phyloP scores from a whole-genome alignment of 2,797 vertebrate species.

The Gorsachius magnificus region DNA sequence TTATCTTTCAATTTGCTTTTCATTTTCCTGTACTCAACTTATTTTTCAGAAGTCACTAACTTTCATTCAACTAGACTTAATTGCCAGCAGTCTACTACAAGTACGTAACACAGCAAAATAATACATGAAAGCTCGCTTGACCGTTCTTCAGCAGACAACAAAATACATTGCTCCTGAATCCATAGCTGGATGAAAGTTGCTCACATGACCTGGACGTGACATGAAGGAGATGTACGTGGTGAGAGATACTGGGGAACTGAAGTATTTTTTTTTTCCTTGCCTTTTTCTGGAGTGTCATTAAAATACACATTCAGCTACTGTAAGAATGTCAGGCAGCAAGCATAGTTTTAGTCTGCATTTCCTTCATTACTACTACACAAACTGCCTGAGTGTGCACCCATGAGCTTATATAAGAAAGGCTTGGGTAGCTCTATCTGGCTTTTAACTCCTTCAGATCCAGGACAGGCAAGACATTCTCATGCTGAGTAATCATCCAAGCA shows the following conservation, averaged over 20 bases:
- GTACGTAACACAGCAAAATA: background rate
- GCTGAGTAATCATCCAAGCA: background rate
- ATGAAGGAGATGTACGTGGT: background rate
- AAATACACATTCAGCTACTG: background rate
- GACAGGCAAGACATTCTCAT: background rate
- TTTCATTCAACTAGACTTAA: background rate
- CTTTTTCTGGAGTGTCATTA: background rate
- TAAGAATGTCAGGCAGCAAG: background rate
- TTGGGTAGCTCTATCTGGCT: background rate
- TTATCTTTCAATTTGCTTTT: background rate
- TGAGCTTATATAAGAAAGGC: background rate
- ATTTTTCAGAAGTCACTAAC: background rate
- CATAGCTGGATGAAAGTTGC: background rate
- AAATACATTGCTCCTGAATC: background rate
- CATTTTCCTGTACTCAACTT: background rate
- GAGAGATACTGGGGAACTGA: background rate
- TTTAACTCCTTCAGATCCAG: background rate
- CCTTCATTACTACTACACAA: background rate
- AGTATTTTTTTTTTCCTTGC: background rate
- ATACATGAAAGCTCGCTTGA: background rate
- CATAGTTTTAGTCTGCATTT: background rate
- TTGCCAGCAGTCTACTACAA: background rate
- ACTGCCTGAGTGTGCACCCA: background rate
- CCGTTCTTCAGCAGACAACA: background rate
- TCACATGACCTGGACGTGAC: background rate